Percentiles rank a stretch among this genome's conserved stretches.
phyloP scores from a whole-genome alignment of 2,888 invertebrate genomes.

The Meganola albula region DNA sequence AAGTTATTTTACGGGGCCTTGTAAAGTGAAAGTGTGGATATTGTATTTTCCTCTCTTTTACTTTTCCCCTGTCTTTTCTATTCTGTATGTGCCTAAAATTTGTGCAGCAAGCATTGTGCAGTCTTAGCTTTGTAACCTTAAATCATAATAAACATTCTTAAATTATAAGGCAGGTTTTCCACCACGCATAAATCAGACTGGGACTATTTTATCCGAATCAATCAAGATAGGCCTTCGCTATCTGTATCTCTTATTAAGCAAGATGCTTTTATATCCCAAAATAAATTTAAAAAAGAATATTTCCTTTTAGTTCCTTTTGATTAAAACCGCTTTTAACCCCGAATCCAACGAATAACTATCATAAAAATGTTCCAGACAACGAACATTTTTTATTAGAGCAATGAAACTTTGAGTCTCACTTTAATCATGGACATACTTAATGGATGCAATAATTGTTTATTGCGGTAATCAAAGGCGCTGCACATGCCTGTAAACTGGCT shows the following conservation, averaged over 20 bases:
- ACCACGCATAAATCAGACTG: background rate
- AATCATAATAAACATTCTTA: too few species aligned
- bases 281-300: background rate
- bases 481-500: slow-evolving; percentile 14
- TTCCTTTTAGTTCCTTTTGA: background rate
- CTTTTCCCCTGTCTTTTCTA: too few species aligned
- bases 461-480: slow-evolving; percentile 19
- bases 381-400: slow-evolving; percentile 12
- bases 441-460: slow-evolving; percentile 11
- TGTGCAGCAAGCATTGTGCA: too few species aligned
- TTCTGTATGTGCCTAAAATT: too few species aligned
- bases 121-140: too few species aligned
- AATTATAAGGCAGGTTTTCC: too few species aligned
- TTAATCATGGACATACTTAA: background rate
- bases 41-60: too few species aligned
- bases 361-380: slow-evolving; percentile 13
- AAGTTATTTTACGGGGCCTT: too few species aligned
- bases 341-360: slow-evolving; percentile 6
- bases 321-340: background rate
- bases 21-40: too few species aligned
- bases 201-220: background rate
- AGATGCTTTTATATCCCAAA: background rate
- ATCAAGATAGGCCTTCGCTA: background rate
- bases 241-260: background rate
- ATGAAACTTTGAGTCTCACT: too few species aligned